phyloP scores from a whole-genome alignment of 30 jellyfish, hydroid and myxozoan genomes.

The Catostylus mosaicus region DNA sequence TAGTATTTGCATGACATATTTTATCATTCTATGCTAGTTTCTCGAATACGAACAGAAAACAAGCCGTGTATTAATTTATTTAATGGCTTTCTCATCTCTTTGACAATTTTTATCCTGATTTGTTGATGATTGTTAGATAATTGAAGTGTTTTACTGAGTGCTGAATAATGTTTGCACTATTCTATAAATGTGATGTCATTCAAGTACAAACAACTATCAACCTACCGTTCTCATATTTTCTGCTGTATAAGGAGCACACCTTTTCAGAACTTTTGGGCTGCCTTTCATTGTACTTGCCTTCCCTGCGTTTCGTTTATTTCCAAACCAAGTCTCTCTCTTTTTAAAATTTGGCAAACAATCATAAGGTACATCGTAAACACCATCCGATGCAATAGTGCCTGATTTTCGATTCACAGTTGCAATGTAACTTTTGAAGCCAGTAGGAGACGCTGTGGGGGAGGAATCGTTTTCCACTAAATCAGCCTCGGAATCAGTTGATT shows the following conservation, averaged over 20 bases:
- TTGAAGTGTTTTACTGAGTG: too few species aligned
- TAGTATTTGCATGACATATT: too few species aligned
- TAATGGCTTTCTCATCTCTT: too few species aligned
- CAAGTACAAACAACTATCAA: not conserved
- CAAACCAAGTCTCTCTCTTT: constrained; percentile 16
- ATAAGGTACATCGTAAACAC: constrained; percentile 33
- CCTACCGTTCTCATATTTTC: constrained; percentile 90
- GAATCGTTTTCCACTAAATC: constrained; percentile 47
- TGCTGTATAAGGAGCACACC: constrained; percentile 91
- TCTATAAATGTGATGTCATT: not conserved
- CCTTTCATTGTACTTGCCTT: constrained; percentile 19
- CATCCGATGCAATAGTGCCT: not conserved
- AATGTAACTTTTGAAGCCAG: constrained; percentile 56
- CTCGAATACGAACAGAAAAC: too few species aligned
- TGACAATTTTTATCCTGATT: too few species aligned
- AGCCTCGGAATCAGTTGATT: constrained; percentile 92
- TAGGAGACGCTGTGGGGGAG: constrained; percentile 17
- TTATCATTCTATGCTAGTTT: too few species aligned
- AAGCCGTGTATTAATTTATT: too few species aligned
- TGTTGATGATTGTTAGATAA: too few species aligned
- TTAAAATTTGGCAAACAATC: constrained; percentile 26
- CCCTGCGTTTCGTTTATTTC: not conserved
- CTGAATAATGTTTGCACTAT: too few species aligned
- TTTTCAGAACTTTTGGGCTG: constrained; percentile 38
- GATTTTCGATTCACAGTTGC: constrained; percentile 4